phyloP scores from a whole-genome alignment of 2,113 vertebrate genomes.

The Cyanoramphus novaezelandiae region DNA sequence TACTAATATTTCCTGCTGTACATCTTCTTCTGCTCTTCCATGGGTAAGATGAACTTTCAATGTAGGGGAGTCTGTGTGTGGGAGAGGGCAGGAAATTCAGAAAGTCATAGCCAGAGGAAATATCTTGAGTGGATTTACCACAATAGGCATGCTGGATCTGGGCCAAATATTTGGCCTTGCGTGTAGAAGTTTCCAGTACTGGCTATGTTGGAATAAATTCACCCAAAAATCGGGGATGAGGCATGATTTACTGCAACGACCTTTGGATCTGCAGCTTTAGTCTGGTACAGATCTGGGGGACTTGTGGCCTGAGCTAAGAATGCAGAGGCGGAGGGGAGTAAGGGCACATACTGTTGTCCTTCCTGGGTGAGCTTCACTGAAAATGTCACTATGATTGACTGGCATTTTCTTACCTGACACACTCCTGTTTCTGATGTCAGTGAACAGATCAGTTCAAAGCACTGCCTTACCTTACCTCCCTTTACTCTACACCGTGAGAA shows the following conservation, averaged over 20 bases:
- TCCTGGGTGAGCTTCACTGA: neutral
- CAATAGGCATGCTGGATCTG: neutral
- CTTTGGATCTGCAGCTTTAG: neutral
- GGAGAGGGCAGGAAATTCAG: neutral
- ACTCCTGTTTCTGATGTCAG: neutral
- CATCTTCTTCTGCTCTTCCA: neutral
- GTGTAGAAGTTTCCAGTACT: neutral
- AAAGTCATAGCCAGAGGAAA: neutral
- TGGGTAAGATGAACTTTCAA: no score
- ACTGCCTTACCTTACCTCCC: neutral
- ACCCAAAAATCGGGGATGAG: neutral
- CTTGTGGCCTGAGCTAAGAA: neutral
- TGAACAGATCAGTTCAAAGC: neutral
- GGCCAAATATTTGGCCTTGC: neutral
- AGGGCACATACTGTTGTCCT: neutral
- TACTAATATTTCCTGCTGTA: neutral
- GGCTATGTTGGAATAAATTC: neutral
- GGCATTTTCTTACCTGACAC: neutral
- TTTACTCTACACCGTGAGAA: neutral
- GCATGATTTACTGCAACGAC: neutral
- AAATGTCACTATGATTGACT: neutral
- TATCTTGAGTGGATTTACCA: neutral
- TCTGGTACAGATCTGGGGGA: neutral
- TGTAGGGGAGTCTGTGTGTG: neutral
- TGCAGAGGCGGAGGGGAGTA: fast-evolving